phyloP scores from a whole-genome alignment of 2,113 vertebrate species.

The Cromileptes altivelis region DNA sequence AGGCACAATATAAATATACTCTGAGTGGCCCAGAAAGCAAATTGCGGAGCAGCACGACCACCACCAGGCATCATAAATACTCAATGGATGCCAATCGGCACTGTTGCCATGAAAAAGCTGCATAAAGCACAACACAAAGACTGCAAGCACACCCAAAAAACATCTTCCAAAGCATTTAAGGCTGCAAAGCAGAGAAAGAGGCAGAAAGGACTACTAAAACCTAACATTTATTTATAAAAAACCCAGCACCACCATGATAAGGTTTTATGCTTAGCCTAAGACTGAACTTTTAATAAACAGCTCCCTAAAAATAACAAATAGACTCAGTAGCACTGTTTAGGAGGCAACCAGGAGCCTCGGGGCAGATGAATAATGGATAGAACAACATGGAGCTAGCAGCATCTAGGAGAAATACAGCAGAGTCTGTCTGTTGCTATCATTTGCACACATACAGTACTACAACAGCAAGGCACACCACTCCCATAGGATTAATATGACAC shows the following conservation, averaged over 20 bases:
- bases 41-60: constrained; percentile 23
- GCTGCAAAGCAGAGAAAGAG: constrained; percentile 46
- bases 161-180: constrained; percentile 26
- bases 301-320: constrained; percentile 51
- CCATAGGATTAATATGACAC: constrained; percentile 36
- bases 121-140: constrained; percentile 14
- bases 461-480: constrained; percentile 26
- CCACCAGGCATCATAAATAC: constrained; percentile 4
- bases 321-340: constrained; percentile 26
- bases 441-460: constrained; percentile 24
- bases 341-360: constrained; percentile 50
- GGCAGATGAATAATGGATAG: constrained; percentile 69
- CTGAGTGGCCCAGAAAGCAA: constrained; percentile 19
- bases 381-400: constrained; percentile 57
- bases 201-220: not conserved
- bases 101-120: constrained; percentile 9
- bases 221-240: constrained; percentile 1
- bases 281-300: constrained; percentile 28
- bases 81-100: constrained; percentile 15
- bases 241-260: not conserved
- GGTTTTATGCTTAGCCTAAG: not conserved
- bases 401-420: constrained; percentile 35
- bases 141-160: constrained; percentile 18
- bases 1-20: not conserved
- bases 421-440: constrained; percentile 30